Evolutionary conservation across 2,113 vertebrate genomes (phyloP).

Genomic region (Petrocephalus zakoni): DNA sequence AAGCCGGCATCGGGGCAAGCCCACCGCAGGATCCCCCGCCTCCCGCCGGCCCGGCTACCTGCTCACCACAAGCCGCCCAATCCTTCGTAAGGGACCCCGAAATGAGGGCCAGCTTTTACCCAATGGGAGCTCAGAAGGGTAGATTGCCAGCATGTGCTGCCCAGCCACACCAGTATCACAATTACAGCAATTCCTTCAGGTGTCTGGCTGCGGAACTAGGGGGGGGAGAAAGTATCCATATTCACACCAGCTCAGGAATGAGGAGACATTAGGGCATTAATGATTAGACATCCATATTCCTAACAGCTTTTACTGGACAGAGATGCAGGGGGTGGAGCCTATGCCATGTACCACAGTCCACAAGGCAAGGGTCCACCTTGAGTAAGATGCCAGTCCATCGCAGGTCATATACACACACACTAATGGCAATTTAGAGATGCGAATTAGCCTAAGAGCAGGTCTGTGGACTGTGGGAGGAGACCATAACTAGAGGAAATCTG

Average conservation of each 20-base stretch:
- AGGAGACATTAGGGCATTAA: neutral
- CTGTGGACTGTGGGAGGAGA: neutral
- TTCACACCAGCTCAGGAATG: neutral
- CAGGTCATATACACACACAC: neutral
- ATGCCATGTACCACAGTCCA: neutral
- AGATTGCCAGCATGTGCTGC: neutral
- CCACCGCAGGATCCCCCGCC: neutral
- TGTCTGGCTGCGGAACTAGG: neutral
- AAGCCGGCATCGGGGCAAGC: neutral
- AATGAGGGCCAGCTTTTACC: neutral
- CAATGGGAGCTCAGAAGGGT: neutral
- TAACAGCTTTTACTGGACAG: neutral
- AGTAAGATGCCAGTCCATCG: neutral
- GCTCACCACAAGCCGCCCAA: neutral
- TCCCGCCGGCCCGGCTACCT: neutral
- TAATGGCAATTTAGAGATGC: neutral
- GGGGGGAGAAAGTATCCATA: neutral
- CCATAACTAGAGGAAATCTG: neutral
- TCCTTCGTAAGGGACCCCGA: neutral
- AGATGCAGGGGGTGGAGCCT: neutral
- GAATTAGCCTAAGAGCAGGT: neutral
- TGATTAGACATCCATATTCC: neutral
- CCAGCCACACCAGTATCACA: neutral
- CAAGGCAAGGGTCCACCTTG: neutral
- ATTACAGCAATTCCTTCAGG: neutral